A percentile compares a stretch with the other conserved stretches of the same genome.
These are phyloP conservation scores for Streptopelia turtur DNA, from an alignment of 2,797 vertebrate genomes.

Conservation along the genomic window DNA sequence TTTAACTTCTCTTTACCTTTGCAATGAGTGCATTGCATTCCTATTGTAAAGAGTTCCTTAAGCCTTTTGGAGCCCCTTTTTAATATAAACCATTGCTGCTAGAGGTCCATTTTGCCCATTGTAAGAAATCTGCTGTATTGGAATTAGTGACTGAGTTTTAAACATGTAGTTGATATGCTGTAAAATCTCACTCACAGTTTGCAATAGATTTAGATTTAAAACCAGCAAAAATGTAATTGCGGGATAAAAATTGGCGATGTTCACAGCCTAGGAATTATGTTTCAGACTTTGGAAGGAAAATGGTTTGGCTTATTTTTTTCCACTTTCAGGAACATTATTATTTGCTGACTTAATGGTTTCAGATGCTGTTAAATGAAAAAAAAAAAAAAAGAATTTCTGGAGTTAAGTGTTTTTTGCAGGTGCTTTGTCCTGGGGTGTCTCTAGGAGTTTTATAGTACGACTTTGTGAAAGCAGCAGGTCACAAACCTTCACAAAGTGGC, in stretches of 20 bases:
- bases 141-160: neutral
- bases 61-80: neutral
- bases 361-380: conserved; percentile 35
- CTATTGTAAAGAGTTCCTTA: neutral
- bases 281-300: conserved; percentile 59
- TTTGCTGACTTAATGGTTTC: conserved; percentile 50
- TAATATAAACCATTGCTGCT: neutral
- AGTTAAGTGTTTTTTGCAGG: conserved; percentile 52
- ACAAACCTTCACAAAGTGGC: neutral
- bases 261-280: conserved; percentile 19
- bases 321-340: conserved; percentile 26
- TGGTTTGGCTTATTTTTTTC: conserved; percentile 40
- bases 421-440: conserved; percentile 23
- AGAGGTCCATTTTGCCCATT: neutral
- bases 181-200: neutral
- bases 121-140: neutral
- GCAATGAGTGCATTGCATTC: neutral
- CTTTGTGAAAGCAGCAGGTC: neutral
- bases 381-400: neutral
- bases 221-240: neutral
- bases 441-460: neutral
- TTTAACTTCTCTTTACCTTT: neutral
- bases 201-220: conserved; percentile 40
- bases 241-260: conserved; percentile 3
- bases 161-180: neutral